These are phyloP conservation scores for Delichon dasypus DNA, from an alignment of 2,797 vertebrate species.

Conservation along the genomic window DNA sequence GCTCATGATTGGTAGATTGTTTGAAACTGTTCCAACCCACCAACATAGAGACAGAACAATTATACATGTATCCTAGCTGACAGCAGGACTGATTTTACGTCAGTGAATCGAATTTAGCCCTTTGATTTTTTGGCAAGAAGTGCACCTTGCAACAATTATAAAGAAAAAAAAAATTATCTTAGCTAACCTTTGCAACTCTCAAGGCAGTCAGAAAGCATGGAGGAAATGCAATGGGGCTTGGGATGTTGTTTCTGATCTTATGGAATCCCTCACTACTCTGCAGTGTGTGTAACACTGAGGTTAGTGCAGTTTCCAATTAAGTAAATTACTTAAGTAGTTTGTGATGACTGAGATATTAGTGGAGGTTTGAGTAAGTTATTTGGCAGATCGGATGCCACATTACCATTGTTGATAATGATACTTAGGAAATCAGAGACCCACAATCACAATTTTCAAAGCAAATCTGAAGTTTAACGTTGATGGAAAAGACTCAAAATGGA, in stretches of 20 bases:
- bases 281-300: background rate
- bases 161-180: background rate
- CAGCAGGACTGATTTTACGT: constrained; percentile 47
- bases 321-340: background rate
- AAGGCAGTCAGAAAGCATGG: background rate
- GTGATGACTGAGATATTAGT: background rate
- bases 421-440: background rate
- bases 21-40: constrained; percentile 67
- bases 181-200: background rate
- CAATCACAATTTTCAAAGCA: background rate
- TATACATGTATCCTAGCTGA: constrained; percentile 32
- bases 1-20: constrained; percentile 47
- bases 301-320: background rate
- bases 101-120: constrained; percentile 27
- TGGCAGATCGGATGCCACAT: background rate
- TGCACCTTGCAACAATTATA: background rate
- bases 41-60: constrained; percentile 50
- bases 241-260: background rate
- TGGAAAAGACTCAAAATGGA: background rate
- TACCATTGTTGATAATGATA: background rate
- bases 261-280: background rate
- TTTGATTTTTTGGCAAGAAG: constrained; percentile 52
- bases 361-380: background rate
- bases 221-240: background rate
- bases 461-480: background rate